Evolutionary conservation across 2,888 invertebrate genomes (phyloP), one percentile per base, ranked within the genome.

Genomic region (Timema cristinae): DNA sequence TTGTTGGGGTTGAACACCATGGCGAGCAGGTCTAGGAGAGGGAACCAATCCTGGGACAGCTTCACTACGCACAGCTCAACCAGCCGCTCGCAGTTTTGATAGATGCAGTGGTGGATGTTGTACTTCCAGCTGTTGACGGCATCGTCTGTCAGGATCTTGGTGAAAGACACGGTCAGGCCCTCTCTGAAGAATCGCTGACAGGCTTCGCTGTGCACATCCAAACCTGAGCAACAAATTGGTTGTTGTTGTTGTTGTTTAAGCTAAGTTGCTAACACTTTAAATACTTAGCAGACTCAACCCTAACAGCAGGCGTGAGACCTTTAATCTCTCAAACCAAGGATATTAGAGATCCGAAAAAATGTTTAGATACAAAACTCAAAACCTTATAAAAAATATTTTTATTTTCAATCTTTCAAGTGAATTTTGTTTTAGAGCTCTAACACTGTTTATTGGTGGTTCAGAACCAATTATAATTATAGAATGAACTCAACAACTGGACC

Each of bases 61-160:
- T 97, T 97, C 78, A 94, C 87, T 77, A 96, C 95, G 85, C 96
- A 95, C 77, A 98, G 86, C 84, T 96, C 95, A 76, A 98, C 90
- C 78, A 97, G 87, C 81, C 94, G 92, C 81, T 94, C 91, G 81
- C 97, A 96, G 81, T 97, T 97, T 79, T 93, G 91, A 80, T 95
- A 89, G 78, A 98, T 97, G 85, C 95, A 97, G 82, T 91, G 92
- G 83, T 98, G 97, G 81, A 98, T 98, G 83, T 97, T 97, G 79
- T 91, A 89, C 84, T 97, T 98, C 98, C 98, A 98, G 79, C 96
- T 96, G 80, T 94, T 94, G 69, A 98, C 97, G 70, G 98, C 97
- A 84, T 98, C 98, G 83, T 98, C 98, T 16, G 97, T 97, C 79
- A 98, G 87, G 81, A 98, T 96, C 86, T 97, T 97, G 68, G 94